phyloP scores from a whole-genome alignment of 2,113 vertebrate genomes.

The Ceratotherium simum region DNA sequence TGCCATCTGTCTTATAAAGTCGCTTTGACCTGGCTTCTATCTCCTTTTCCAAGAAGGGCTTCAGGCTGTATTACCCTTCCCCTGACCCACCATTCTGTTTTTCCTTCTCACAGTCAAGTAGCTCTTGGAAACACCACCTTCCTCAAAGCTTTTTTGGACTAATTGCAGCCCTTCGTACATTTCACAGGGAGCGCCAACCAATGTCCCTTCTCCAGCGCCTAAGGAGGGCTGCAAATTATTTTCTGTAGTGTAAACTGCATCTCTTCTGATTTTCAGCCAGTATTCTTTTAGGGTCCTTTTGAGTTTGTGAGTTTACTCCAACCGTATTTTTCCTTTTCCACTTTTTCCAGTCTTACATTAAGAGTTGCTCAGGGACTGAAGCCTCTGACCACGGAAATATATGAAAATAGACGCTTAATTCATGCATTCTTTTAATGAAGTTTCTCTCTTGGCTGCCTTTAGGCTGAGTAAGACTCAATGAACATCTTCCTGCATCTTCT shows the following conservation, averaged over 20 bases:
- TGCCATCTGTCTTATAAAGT: background rate
- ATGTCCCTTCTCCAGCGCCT: background rate
- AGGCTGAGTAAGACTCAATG: background rate
- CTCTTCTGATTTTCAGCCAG: background rate
- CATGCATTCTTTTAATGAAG: background rate
- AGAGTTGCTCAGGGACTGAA: background rate
- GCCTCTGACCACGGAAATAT: background rate
- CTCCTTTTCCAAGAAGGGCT: background rate
- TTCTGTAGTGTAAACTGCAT: background rate
- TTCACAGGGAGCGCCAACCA: background rate
- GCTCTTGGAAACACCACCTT: background rate
- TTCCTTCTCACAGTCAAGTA: background rate
- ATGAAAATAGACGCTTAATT: background rate
- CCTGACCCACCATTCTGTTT: background rate
- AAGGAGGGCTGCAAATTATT: background rate
- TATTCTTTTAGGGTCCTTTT: background rate
- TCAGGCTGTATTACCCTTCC: background rate
- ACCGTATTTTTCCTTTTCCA: background rate
- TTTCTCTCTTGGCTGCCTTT: background rate
- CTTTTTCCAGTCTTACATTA: background rate
- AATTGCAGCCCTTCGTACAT: background rate
- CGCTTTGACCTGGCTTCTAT: background rate
- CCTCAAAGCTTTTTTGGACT: background rate
- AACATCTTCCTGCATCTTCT: background rate
- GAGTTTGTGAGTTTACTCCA: constrained; percentile 33